Percentiles rank a stretch among this genome's conserved stretches.
phyloP scores from a whole-genome alignment of 2,888 invertebrate genomes.

The Orthosia incerta region DNA sequence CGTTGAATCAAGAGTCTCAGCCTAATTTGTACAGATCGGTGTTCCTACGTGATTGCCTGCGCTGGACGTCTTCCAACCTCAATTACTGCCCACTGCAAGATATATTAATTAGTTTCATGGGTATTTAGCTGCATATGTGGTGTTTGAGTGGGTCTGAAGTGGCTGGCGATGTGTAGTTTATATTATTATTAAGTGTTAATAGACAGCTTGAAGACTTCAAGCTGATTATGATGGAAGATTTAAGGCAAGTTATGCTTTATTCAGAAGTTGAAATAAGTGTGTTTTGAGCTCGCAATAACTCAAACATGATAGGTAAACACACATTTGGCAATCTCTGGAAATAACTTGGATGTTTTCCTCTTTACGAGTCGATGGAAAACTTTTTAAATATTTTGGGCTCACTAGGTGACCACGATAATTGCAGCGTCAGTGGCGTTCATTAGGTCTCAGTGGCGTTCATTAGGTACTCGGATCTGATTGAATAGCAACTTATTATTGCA shows the following conservation, averaged over 20 bases:
- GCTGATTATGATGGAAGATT: neutral
- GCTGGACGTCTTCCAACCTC: conserved; percentile 52
- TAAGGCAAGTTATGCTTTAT: neutral
- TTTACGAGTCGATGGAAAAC: too few relatives aligned
- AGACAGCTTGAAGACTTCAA: neutral
- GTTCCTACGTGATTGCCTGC: conserved; percentile 32
- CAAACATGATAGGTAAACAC: too few relatives aligned
- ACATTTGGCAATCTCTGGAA: too few relatives aligned
- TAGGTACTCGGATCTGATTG: too few relatives aligned
- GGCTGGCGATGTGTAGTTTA: neutral
- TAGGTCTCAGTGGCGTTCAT: too few relatives aligned
- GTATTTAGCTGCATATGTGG: conserved; percentile 21
- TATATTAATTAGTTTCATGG: conserved; percentile 34
- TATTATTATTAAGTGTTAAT: too few relatives aligned
- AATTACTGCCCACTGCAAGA: conserved; percentile 45
- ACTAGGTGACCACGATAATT: too few relatives aligned
- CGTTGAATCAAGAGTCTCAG: conserved; percentile 26
- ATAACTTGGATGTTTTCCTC: too few relatives aligned
- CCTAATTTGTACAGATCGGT: conserved; percentile 50
- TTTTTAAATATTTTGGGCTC: too few relatives aligned
- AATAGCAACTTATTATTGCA: too few relatives aligned
- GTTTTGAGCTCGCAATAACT: neutral
- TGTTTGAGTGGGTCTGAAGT: conserved; percentile 11
- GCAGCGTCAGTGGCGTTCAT: too few relatives aligned
- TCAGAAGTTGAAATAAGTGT: neutral